These are phyloP conservation scores for Hyposoter dolosus DNA, from an alignment of 2,888 invertebrate genomes.

Conservation along the genomic window DNA sequence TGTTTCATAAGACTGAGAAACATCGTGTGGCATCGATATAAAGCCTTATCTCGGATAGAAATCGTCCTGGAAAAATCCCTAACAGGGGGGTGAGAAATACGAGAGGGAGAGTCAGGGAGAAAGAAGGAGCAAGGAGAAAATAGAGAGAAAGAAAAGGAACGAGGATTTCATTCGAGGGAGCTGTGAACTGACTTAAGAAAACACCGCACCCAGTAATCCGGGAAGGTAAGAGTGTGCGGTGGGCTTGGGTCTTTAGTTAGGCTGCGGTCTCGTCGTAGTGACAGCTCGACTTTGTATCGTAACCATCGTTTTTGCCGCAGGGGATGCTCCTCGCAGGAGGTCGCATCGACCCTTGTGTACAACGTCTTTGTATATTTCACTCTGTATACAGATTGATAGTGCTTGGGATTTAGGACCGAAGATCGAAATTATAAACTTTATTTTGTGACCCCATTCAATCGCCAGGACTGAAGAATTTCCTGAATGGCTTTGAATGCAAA, in stretches of 20 bases:
- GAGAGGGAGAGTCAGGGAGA: not conserved
- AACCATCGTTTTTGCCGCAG: constrained; percentile 72
- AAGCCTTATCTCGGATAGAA: constrained; percentile 82
- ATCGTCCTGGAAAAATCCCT: constrained; percentile 71
- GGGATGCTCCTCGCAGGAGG: constrained; percentile 55
- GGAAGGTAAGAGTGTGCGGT: constrained; percentile 72
- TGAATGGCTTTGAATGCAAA: not conserved
- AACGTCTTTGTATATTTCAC: constrained; percentile 10
- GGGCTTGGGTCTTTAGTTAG: constrained; percentile 50
- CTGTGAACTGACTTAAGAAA: constrained; percentile 75
- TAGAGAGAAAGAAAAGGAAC: constrained; percentile 46
- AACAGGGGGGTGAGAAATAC: constrained; percentile 16
- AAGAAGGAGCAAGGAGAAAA: not conserved
- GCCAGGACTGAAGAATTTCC: not conserved
- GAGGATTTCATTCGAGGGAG: constrained; percentile 31
- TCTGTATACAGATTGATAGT: constrained; percentile 4
- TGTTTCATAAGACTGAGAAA: constrained; percentile 82
- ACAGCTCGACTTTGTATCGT: constrained; percentile 73
- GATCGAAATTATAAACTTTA: constrained; percentile 71
- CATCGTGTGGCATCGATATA: constrained; percentile 81
- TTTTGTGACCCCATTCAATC: not conserved
- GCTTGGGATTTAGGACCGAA: constrained; percentile 53
- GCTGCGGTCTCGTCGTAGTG: constrained; percentile 69
- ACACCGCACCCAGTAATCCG: constrained; percentile 78
- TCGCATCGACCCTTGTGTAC: constrained; percentile 37